Evolutionary conservation across 2,888 invertebrate genomes (phyloP).

Genomic region (Ophion slaviceki): DNA sequence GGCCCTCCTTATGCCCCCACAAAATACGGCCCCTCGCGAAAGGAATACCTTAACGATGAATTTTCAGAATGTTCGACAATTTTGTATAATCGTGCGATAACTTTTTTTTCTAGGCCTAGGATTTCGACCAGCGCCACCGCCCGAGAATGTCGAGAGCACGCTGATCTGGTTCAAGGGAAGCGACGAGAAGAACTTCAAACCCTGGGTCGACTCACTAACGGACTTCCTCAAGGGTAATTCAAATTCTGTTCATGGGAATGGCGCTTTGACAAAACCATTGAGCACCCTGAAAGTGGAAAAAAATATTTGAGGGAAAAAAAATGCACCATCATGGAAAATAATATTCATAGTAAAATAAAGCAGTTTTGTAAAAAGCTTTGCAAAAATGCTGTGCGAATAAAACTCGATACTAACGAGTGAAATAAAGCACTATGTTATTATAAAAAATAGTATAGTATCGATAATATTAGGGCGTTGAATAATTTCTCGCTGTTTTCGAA

Average conservation of each 20-base stretch:
- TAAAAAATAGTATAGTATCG: too few relatives aligned
- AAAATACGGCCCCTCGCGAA: too few relatives aligned
- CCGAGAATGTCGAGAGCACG: constrained; percentile 95
- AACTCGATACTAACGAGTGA: too few relatives aligned
- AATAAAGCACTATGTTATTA: too few relatives aligned
- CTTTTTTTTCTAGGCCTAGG: constrained; percentile 89
- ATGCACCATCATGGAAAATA: background rate
- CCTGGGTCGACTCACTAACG: constrained; percentile 91
- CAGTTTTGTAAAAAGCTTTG: too few relatives aligned
- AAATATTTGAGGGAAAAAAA: background rate
- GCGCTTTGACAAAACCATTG: background rate
- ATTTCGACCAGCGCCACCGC: constrained; percentile 95
- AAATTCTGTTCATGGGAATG: constrained; percentile 1
- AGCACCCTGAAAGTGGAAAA: background rate
- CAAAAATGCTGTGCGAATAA: too few relatives aligned
- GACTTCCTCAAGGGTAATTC: constrained; percentile 90
- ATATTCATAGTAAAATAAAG: background rate
- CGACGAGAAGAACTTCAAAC: constrained; percentile 89
- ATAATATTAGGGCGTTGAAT: too few relatives aligned
- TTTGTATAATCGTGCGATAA: background rate
- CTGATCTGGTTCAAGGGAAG: constrained; percentile 97
- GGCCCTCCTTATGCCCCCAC: too few relatives aligned
- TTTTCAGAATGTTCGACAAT: background rate
- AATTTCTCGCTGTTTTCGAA: too few relatives aligned
- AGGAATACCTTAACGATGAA: too few relatives aligned